Evolutionary conservation across 2,797 vertebrate species (phyloP).

Genomic region (Vireo griseus): DNA sequence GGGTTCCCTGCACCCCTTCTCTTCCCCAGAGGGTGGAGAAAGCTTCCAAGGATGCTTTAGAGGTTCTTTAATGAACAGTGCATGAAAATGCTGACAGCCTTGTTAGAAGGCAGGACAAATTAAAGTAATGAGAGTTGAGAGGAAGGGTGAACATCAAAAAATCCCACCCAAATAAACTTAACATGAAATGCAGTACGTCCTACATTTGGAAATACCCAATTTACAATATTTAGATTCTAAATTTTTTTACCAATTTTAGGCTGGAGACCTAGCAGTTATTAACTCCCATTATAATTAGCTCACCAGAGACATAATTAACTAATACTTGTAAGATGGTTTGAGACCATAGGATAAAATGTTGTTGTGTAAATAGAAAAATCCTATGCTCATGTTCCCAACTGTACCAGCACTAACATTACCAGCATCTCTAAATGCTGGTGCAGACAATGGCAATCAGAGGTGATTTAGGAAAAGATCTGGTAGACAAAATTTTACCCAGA

Average conservation of each 20-base stretch:
- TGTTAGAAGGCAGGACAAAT: not conserved
- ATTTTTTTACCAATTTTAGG: constrained; percentile 17
- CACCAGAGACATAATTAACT: constrained; percentile 19
- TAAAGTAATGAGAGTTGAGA: not conserved
- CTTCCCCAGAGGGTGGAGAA: not conserved
- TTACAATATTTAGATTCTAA: constrained; percentile 6
- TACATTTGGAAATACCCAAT: not conserved
- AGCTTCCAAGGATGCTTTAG: not conserved
- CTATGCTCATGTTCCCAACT: not conserved
- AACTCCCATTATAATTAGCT: constrained; percentile 26
- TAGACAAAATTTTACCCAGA: not conserved
- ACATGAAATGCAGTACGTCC: not conserved
- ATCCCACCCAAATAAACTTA: not conserved
- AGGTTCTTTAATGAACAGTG: not conserved
- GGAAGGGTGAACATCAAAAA: not conserved
- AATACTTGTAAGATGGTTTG: not conserved
- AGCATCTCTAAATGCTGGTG: not conserved
- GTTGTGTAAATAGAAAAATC: not conserved
- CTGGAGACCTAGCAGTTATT: constrained; percentile 10
- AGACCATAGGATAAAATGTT: not conserved
- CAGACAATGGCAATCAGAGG: not conserved
- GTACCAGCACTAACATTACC: not conserved
- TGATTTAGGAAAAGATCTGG: not conserved
- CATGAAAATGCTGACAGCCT: not conserved
- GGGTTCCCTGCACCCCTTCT: not conserved